Evolutionary conservation across 1,140 invertebrate species (phyloP), one percentile per base, ranked within the genome.

Genomic region (Drosophila varians): DNA sequence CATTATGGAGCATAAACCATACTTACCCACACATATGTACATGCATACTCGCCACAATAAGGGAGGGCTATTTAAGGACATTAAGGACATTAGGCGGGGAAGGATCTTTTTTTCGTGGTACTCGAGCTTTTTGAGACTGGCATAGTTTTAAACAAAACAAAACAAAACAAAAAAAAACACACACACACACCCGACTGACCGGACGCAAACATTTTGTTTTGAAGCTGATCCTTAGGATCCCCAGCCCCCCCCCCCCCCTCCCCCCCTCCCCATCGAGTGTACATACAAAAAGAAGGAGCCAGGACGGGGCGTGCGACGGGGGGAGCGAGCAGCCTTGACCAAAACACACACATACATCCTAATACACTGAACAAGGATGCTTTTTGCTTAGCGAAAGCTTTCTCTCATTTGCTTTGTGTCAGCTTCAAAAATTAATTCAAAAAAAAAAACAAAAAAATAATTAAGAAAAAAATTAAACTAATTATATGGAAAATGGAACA

Each of bases 91-190:
- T 11, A 36, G 2, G 7, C 18, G 28, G 38, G 31, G 34, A 46
- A 31, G 55, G 12, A 34, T 55, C 60, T 77, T 75, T 84, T 79
- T 73, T 79, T 82, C 69, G 73, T 88, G 88, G 88, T 90, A 90
- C 88, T 90, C 88, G 88, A 90, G 88, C 88, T 90, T 90, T 90
- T 90, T 90, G 88, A 90, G 88, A 90, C 88, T 90, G 88, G 88
- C 79, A 80, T 90, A 90, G 88, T 84, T 90, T 87, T 90, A 90
- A 86, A 86, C 73, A 51, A 43, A 64, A 56, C 38, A 48, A 53
- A 52, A 57, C 36, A 47, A 14, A 11, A 74, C 12, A 21, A 57
- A 28, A 47, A 14, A 11, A 74, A 11, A 21, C 7, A 56, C 36
- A 47, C 25, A 11, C n/a, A 71, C 11, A 36, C 2, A 54, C 14